A percentile compares a stretch with the other conserved stretches of the same genome.
Conservation (phyloP, 2,113 vertebrate genomes). For the Pampusana beccarii region DNA sequence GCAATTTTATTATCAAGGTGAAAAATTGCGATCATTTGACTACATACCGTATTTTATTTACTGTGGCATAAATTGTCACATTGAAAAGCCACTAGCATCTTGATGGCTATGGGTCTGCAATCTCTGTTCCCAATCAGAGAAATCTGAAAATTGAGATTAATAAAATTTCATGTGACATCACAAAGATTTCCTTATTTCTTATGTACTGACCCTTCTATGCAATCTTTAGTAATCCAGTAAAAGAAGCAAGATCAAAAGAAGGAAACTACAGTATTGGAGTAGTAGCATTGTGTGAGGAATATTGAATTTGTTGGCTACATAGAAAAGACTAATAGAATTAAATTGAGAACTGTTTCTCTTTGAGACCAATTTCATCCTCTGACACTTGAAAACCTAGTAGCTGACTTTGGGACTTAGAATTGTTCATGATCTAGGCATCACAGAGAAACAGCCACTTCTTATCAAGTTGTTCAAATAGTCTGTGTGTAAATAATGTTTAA, state of each 20-base stretch:
- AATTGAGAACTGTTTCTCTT: neutral
- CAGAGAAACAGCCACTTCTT: neutral
- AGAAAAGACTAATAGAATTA: constrained; percentile 12
- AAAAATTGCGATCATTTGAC: constrained; percentile 20
- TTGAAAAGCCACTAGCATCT: constrained; percentile 43
- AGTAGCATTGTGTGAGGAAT: neutral
- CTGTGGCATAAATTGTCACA: neutral
- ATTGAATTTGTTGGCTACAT: neutral
- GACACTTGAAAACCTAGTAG: neutral
- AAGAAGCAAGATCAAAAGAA: neutral
- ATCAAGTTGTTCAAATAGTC: neutral
- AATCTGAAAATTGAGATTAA: constrained; percentile 12
- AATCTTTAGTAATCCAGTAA: neutral
- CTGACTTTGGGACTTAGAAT: neutral
- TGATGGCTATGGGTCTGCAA: constrained; percentile 6
- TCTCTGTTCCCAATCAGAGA: constrained; percentile 51
- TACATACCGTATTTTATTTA: constrained; percentile 25
- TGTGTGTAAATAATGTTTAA: neutral
- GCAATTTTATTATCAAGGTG: constrained; percentile 31
- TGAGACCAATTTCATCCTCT: neutral
- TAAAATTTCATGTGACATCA: neutral
- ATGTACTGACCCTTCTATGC: neutral
- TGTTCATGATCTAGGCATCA: neutral
- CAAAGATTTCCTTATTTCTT: constrained; percentile 39
- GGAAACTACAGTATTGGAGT: neutral